These are phyloP conservation scores for Heliconius ismenius DNA, from an alignment of 2,888 invertebrate species.

Conservation along the genomic window DNA sequence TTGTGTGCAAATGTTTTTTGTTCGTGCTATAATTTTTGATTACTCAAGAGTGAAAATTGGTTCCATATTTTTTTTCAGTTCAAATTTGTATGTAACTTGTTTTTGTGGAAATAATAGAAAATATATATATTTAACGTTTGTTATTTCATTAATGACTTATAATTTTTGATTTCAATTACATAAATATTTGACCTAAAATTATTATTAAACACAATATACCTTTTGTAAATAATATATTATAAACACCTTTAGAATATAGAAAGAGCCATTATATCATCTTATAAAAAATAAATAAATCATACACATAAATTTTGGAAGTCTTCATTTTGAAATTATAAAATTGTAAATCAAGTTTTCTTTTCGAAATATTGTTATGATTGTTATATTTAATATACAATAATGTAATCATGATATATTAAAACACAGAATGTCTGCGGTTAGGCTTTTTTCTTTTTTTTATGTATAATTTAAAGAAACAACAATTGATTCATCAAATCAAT, in stretches of 20 bases:
- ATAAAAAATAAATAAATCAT: neutral
- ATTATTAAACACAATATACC: neutral
- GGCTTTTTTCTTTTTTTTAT: neutral
- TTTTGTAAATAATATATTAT: constrained; percentile 4
- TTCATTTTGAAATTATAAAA: constrained; percentile 7
- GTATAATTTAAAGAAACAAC: neutral
- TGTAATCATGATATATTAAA: constrained; percentile 18
- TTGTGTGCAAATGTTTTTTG: no score
- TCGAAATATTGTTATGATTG: constrained; percentile 1
- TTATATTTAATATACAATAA: constrained; percentile 7
- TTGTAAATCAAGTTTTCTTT: neutral
- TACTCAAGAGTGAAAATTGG: neutral
- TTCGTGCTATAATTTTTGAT: neutral
- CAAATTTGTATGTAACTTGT: neutral
- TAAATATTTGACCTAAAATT: neutral
- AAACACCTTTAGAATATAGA: neutral
- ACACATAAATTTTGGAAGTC: neutral
- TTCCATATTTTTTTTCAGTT: neutral
- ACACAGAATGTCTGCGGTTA: neutral
- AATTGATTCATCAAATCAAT: constrained; percentile 17
- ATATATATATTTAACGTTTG: neutral
- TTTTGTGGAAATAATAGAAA: constrained; percentile 3
- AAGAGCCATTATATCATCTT: constrained; percentile 7
- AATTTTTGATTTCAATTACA: neutral
- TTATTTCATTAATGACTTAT: neutral